phyloP scores from a whole-genome alignment of 1,140 invertebrate species.

The Plodia interpunctella region DNA sequence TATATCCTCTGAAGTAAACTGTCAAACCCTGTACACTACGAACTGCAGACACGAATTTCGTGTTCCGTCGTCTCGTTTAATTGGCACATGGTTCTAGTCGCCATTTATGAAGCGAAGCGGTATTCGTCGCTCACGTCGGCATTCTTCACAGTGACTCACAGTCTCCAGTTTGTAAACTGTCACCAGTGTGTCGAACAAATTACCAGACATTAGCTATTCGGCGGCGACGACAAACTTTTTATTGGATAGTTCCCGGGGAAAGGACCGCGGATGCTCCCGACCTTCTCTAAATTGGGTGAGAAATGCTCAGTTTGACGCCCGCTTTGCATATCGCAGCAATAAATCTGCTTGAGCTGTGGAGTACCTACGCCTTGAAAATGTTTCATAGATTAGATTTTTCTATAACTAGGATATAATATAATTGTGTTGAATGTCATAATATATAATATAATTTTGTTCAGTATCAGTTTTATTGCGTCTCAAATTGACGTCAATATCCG shows the following conservation, averaged over 20 bases:
- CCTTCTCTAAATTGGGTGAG: constrained; percentile 46
- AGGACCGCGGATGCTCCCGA: constrained; percentile 26
- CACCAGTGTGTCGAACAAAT: constrained; percentile 25
- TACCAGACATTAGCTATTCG: constrained; percentile 27
- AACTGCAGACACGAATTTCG: constrained; percentile 41
- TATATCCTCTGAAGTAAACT: constrained; percentile 45
- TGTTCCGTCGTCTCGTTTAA: constrained; percentile 47
- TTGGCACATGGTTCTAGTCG: constrained; percentile 51
- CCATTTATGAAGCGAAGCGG: constrained; percentile 42
- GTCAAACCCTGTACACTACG: constrained; percentile 30
- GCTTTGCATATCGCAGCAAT: constrained; percentile 44
- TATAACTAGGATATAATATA: neutral
- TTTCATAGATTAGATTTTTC: constrained; percentile 10
- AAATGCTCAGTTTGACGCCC: constrained; percentile 41
- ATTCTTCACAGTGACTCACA: constrained; percentile 30
- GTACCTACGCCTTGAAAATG: constrained; percentile 15
- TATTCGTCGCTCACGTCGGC: constrained; percentile 25
- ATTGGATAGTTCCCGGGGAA: constrained; percentile 32
- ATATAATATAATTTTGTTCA: no score
- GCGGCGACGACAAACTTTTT: constrained; percentile 43
- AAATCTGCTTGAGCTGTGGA: constrained; percentile 30
- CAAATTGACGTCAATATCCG: constrained; percentile 12
- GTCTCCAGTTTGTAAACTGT: constrained; percentile 18
- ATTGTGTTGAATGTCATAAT: neutral
- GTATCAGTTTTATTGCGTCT: constrained; percentile 5